Conservation (phyloP, 1,140 invertebrate species). For the Euglossa dilemma region DNA sequence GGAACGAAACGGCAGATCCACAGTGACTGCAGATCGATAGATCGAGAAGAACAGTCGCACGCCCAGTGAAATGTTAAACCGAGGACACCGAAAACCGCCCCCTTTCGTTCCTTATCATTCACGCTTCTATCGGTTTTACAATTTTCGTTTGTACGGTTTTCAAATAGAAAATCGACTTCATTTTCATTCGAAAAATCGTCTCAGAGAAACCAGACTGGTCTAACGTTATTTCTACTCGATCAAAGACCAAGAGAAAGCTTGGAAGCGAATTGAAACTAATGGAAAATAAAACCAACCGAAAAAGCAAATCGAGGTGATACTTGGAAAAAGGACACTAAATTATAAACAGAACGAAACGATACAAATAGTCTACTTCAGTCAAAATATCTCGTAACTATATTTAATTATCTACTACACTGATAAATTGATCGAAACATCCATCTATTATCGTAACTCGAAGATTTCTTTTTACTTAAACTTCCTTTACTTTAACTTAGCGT, state of each 20-base stretch:
- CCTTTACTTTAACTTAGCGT: too few species aligned
- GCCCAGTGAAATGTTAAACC: constrained; percentile 62
- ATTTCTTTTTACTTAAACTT: not conserved
- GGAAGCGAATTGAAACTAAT: too few species aligned
- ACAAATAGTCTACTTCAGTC: not conserved
- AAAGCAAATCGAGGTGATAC: not conserved
- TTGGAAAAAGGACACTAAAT: not conserved
- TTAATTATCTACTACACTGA: not conserved
- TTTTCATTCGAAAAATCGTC: not conserved
- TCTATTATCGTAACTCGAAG: not conserved
- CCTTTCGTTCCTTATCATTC: constrained; percentile 8
- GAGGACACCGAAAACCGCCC: constrained; percentile 18
- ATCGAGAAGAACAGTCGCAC: constrained; percentile 23
- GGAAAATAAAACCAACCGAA: too few species aligned
- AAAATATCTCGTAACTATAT: too few species aligned
- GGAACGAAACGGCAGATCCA: not conserved
- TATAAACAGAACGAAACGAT: not conserved
- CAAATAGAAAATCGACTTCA: not conserved
- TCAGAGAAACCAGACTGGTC: not conserved
- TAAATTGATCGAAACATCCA: not conserved
- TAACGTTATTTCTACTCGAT: too few species aligned
- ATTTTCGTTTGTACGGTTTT: not conserved
- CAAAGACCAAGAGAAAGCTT: too few species aligned
- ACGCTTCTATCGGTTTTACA: constrained; percentile 5
- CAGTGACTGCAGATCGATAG: constrained; percentile 4